Evolutionary conservation across 1,140 invertebrate species (phyloP).

Genomic region (Drosophila littoralis): DNA sequence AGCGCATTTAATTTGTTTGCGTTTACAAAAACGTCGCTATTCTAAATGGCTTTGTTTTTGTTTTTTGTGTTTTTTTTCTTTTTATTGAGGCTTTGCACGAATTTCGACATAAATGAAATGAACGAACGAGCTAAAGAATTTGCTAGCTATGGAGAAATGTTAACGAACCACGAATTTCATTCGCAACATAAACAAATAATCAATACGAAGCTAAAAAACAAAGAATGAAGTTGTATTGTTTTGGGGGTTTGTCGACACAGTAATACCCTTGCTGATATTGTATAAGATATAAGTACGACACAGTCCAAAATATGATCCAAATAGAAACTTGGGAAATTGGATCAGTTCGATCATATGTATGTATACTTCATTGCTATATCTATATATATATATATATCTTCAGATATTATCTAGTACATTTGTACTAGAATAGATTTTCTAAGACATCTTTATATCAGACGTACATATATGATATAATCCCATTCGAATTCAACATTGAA

Average conservation of each 20-base stretch:
- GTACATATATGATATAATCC: no score
- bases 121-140: constrained; percentile 62
- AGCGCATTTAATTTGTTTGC: constrained; percentile 55
- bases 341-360: no score
- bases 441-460: no score
- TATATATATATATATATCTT: no score
- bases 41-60: constrained; percentile 36
- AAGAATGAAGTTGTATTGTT: constrained; percentile 39
- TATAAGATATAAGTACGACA: no score
- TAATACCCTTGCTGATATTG: background rate
- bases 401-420: no score
- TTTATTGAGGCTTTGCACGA: constrained; percentile 68
- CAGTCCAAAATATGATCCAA: no score
- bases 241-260: constrained; percentile 25
- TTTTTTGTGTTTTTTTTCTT: constrained; percentile 7
- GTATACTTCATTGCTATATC: no score
- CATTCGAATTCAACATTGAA: no score
- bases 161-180: constrained; percentile 56
- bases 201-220: constrained; percentile 38
- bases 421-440: no score
- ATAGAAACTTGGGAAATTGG: background rate
- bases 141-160: constrained; percentile 58
- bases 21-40: constrained; percentile 60
- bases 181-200: constrained; percentile 64
- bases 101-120: constrained; percentile 64